Base-by-base conservation (phyloP, 2,888 invertebrate genomes). In the Sclerodermus sp. region DNA sequence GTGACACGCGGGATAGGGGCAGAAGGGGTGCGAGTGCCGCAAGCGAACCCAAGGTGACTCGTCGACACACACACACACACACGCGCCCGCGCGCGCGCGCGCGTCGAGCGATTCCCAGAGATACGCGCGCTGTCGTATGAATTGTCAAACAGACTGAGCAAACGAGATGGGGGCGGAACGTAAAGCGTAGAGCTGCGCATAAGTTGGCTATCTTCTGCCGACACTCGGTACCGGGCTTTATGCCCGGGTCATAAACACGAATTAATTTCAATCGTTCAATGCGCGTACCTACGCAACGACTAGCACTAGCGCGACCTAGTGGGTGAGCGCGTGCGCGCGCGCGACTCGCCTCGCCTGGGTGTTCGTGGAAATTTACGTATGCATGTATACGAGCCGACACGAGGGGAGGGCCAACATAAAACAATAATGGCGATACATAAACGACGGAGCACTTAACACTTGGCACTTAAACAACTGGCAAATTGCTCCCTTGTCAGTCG, bases 391-490 rank as follows among this genome's bases (percentile, higher is more conserved):
- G 14, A 38, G 48, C 45, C 43, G 47, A 47, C 51, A 55, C 45
- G 46, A 60, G 63, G 57, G 67, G 68, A 62, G 60, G 64, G 61
- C 64, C 70, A 72, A 71, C 77, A 76, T 77, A 77, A 77, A 77
- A 77, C 77, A 77, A 77, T 77, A 77, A 77, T 73, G 76, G 74
- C 74, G 67, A 70, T 73, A 70, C 77, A 76, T 77, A 77, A 77
- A 77, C 77, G 77, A 70, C 74, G 58, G 63, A 72, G 75, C 77
- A 75, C 77, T 77, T 77, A 77, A 77, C 77, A 77, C 77, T 77
- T 76, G 76, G 76, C 69, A 76, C 77, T 78, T 77, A 78, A 78
- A 76, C 76, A 77, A 77, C 77, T 75, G 76, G 77, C 75, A 77
- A 77, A 77, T 77, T 76, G 76, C 76, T 74, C 75, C 74, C 75